These are phyloP conservation scores for Battus philenor DNA, from an alignment of 1,140 invertebrate genomes.

Conservation along the genomic window DNA sequence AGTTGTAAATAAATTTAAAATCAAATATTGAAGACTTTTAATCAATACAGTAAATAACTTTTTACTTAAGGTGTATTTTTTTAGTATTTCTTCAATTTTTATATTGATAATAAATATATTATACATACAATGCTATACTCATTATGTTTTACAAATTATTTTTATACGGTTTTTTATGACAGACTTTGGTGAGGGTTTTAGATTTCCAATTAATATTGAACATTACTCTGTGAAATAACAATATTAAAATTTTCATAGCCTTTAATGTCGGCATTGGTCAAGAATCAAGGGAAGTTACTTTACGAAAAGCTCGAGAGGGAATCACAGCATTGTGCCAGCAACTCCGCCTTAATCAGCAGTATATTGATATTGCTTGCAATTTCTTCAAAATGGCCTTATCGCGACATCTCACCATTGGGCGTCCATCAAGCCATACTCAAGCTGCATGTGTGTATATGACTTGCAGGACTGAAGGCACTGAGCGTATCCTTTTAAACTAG, in stretches of 20 bases:
- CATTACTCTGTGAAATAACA: no score
- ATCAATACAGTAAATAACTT: no score
- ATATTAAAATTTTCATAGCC: constrained; percentile 78
- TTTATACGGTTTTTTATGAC: no score
- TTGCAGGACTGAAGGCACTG: constrained; percentile 94
- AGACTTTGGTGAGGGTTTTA: no score
- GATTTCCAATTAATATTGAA: no score
- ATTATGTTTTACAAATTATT: no score
- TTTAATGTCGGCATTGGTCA: constrained; percentile 88
- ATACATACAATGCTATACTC: no score
- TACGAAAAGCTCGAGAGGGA: constrained; percentile 90
- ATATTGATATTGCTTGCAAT: constrained; percentile 94
- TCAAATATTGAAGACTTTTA: no score
- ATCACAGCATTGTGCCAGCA: constrained; percentile 88
- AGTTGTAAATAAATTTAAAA: no score
- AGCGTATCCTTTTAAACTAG: constrained; percentile 89
- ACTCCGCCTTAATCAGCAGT: constrained; percentile 90
- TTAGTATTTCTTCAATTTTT: no score
- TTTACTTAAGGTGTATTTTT: no score
- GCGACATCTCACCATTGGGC: constrained; percentile 91
- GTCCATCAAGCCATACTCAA: constrained; percentile 93
- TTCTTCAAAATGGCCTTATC: constrained; percentile 98
- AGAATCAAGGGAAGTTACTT: constrained; percentile 93
- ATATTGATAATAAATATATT: no score
- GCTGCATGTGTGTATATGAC: constrained; percentile 99